Percentiles rank a stretch among this genome's conserved stretches.
phyloP scores from a whole-genome alignment of 2,888 invertebrate genomes.

The Dichetophora obliterata region DNA sequence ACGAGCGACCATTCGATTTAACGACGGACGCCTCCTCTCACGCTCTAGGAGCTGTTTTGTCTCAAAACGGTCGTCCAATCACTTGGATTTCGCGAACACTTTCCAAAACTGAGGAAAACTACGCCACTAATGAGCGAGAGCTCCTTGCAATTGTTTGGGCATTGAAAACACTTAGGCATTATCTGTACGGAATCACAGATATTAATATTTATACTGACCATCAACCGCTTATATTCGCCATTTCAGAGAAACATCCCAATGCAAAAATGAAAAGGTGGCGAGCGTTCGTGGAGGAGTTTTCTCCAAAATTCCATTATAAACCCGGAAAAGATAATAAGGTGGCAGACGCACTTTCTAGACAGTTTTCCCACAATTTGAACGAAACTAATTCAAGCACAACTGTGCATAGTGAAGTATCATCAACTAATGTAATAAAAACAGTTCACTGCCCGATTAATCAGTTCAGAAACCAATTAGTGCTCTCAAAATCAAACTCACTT shows the following conservation, averaged over 20 bases:
- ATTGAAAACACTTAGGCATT: constrained; percentile 60
- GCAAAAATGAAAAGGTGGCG: constrained; percentile 41
- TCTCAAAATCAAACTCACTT: constrained; percentile 27
- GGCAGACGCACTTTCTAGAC: constrained; percentile 45
- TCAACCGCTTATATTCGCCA: constrained; percentile 47
- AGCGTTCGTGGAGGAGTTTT: constrained; percentile 43
- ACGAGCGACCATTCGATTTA: constrained; percentile 35
- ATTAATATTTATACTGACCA: constrained; percentile 46
- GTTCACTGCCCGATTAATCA: constrained; percentile 33
- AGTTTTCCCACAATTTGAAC: constrained; percentile 38
- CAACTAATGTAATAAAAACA: constrained; percentile 35
- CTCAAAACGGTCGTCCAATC: constrained; percentile 42
- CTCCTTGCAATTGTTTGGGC: constrained; percentile 39
- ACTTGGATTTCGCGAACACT: constrained; percentile 44
- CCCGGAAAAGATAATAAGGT: constrained; percentile 46
- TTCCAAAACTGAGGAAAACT: constrained; percentile 39
- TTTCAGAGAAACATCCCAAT: constrained; percentile 46
- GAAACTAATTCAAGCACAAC: constrained; percentile 7
- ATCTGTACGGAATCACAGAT: constrained; percentile 57
- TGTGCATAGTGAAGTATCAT: constrained; percentile 37
- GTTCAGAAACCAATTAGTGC: constrained; percentile 42
- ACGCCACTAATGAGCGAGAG: constrained; percentile 47
- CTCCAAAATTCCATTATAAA: constrained; percentile 42
- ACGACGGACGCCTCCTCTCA: constrained; percentile 39
- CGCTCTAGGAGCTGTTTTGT: constrained; percentile 44